Percentiles rank a stretch among this genome's conserved stretches.
Conservation (phyloP, 64 coral and sea anemone species). For the Montipora capricornis region DNA sequence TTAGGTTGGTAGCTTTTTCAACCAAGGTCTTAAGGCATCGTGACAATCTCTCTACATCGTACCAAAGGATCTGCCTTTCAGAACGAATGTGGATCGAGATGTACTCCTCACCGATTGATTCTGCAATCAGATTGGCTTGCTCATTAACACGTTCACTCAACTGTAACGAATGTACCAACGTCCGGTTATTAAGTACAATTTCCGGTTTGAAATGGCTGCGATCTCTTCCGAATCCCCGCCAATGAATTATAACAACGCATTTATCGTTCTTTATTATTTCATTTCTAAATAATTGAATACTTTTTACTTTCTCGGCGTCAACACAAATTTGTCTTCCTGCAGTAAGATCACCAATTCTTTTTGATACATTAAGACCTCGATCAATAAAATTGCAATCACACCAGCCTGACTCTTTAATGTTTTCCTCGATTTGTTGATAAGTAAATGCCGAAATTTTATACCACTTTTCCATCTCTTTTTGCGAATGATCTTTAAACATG, state of each 20-base stretch:
- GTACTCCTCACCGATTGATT: conserved; percentile 66
- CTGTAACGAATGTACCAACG: conserved; percentile 75
- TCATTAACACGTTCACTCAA: conserved; percentile 71
- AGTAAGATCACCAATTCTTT: conserved; percentile 69
- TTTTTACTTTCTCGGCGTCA: conserved; percentile 80
- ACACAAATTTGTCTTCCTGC: conserved; percentile 86
- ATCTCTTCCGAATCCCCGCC: conserved; percentile 89
- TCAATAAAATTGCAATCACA: conserved; percentile 98
- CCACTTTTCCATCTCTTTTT: conserved; percentile 76
- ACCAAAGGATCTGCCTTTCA: conserved; percentile 95
- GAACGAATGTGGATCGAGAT: conserved; percentile 86
- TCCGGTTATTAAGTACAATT: conserved; percentile 62
- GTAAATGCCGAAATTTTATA: conserved; percentile 65
- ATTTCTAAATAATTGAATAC: conserved; percentile 65
- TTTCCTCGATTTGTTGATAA: conserved; percentile 52
- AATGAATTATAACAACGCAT: conserved; percentile 89
- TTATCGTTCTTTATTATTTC: conserved; percentile 66
- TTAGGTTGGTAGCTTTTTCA: conserved; percentile 64
- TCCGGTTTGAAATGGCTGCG: conserved; percentile 86
- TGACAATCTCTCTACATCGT: conserved; percentile 71
- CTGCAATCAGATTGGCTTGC: conserved; percentile 44
- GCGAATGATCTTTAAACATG: conserved; percentile 70
- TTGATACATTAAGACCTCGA: conserved; percentile 71
- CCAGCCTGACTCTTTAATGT: conserved; percentile 64
- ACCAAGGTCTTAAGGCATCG: conserved; percentile 77